phyloP scores from a whole-genome alignment of 1,140 invertebrate genomes.

The Chionoecetes opilio region DNA sequence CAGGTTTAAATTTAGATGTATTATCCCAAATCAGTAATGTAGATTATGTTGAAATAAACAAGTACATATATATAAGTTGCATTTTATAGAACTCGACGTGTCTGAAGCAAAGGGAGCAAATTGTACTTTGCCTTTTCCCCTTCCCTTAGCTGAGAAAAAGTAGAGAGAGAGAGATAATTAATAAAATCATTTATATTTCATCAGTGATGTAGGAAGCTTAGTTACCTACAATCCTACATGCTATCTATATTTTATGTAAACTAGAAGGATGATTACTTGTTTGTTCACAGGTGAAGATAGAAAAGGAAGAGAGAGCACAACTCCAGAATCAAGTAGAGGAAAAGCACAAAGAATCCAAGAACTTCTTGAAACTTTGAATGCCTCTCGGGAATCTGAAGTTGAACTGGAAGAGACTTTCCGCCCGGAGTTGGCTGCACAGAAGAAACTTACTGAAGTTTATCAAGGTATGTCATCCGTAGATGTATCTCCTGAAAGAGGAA shows the following conservation, averaged over 20 bases:
- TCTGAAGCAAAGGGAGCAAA: too few relatives aligned
- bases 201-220: too few relatives aligned
- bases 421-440: constrained; percentile 64
- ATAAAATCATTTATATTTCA: too few relatives aligned
- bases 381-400: constrained; percentile 59
- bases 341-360: constrained; percentile 61
- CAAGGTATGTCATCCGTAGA: constrained; percentile 54
- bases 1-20: too few relatives aligned
- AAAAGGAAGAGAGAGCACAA: constrained; percentile 58
- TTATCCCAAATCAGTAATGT: too few relatives aligned
- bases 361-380: constrained; percentile 56
- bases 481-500: not conserved
- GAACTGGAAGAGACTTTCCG: constrained; percentile 68
- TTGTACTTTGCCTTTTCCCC: too few relatives aligned
- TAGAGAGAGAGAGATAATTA: too few relatives aligned
- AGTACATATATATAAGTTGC: too few relatives aligned
- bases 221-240: too few relatives aligned
- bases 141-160: too few relatives aligned
- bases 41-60: too few relatives aligned
- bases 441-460: constrained; percentile 69
- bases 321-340: constrained; percentile 60
- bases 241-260: not conserved
- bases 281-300: constrained; percentile 50
- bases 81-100: too few relatives aligned
- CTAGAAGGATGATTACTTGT: not conserved